A percentile compares a stretch with the other conserved stretches of the same genome.
These are phyloP conservation scores for Nebria brevicollis DNA, from an alignment of 2,888 invertebrate genomes.

Conservation along the genomic window DNA sequence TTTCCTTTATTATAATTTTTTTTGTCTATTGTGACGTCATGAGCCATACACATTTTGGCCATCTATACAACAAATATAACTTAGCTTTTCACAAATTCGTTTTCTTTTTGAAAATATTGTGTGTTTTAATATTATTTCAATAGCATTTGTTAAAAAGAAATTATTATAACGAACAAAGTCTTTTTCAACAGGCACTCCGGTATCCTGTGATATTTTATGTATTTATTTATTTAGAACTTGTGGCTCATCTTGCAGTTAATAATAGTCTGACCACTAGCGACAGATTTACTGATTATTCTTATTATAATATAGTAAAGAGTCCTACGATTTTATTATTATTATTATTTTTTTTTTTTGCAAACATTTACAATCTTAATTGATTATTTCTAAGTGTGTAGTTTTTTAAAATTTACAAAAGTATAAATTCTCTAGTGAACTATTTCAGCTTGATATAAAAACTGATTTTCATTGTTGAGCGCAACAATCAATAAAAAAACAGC, in stretches of 20 bases:
- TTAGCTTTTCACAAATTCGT: slow-evolving; percentile 24
- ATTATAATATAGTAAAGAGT: slow-evolving; percentile 33
- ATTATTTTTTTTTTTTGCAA: slow-evolving; percentile 18
- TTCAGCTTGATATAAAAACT: slow-evolving; percentile 47
- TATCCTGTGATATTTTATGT: slow-evolving; percentile 49
- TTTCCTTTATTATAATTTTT: slow-evolving; percentile 24
- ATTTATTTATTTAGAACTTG: slow-evolving; percentile 31
- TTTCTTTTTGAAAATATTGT: slow-evolving; percentile 5
- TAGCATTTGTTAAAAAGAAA: slow-evolving; percentile 5
- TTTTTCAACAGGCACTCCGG: slow-evolving; percentile 57
- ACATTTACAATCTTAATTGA: slow-evolving; percentile 24
- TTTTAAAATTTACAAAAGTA: slow-evolving; percentile 46
- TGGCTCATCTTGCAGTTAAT: slow-evolving; percentile 38
- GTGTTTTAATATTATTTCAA: background rate
- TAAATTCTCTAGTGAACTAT: slow-evolving; percentile 46
- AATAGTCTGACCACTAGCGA: slow-evolving; percentile 40
- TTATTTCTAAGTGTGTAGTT: slow-evolving; percentile 45
- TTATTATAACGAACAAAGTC: slow-evolving; percentile 38
- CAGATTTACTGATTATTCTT: slow-evolving; percentile 28
- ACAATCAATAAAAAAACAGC: slow-evolving; percentile 47
- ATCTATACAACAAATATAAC: background rate
- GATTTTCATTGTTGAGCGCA: slow-evolving; percentile 46
- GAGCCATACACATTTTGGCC: slow-evolving; percentile 26
- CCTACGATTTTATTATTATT: slow-evolving; percentile 11
- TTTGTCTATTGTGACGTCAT: slow-evolving; percentile 27